Percentiles rank a stretch among this genome's conserved stretches.
Evolutionary conservation across 2,888 invertebrate species (phyloP).

Genomic region (Nemotelus nigrinus): DNA sequence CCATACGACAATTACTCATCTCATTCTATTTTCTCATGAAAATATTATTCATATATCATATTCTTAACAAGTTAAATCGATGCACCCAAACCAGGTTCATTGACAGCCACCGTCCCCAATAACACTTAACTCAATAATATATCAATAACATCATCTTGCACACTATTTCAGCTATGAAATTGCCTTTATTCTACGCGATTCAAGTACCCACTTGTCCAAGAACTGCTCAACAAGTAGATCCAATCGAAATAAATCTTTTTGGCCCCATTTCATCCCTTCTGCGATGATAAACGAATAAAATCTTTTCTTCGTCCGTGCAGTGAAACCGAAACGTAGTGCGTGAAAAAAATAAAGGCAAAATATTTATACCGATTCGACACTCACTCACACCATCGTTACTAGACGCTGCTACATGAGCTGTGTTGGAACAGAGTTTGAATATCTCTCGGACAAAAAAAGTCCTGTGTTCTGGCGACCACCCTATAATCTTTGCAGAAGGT

Average conservation of each 20-base stretch:
- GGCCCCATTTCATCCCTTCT: conserved; percentile 40
- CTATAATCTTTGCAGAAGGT: conserved; percentile 41
- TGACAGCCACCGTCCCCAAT: conserved; percentile 26
- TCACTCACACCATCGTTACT: background rate
- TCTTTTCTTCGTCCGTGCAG: conserved; percentile 22
- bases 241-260: conserved; percentile 43
- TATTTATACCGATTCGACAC: conserved; percentile 29
- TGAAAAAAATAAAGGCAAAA: conserved; percentile 14
- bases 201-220: conserved; percentile 10
- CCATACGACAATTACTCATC: too few species aligned
- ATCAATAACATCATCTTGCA: conserved; percentile 23
- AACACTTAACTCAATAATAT: conserved; percentile 32
- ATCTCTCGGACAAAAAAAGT: conserved; percentile 9
- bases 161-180: background rate
- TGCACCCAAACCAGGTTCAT: conserved; percentile 24
- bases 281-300: conserved; percentile 42
- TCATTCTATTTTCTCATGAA: too few species aligned
- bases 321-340: conserved; percentile 7
- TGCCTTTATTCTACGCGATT: background rate
- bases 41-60: too few species aligned
- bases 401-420: background rate
- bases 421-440: background rate
- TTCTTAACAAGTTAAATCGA: background rate
- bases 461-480: conserved; percentile 18
- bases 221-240: conserved; percentile 38